These are phyloP conservation scores for Ophraella communa DNA, from an alignment of 2,888 invertebrate species.

Conservation along the genomic window DNA sequence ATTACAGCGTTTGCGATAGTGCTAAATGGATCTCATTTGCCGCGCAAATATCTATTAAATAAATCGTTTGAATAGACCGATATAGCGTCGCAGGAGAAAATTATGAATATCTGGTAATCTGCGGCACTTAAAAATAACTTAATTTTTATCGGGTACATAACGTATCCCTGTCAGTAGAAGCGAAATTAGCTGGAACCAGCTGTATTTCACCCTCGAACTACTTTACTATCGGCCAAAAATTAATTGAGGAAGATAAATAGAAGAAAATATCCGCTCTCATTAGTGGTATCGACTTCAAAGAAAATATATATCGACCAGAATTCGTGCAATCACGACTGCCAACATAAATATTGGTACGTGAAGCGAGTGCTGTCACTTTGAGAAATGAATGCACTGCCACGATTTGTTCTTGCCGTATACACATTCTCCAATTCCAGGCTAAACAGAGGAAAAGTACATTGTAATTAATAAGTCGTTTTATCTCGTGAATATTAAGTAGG, in stretches of 20 bases:
- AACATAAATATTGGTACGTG: conserved; percentile 52
- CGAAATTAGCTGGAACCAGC: conserved; percentile 46
- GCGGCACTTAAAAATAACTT: conserved; percentile 39
- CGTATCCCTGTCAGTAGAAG: conserved; percentile 47
- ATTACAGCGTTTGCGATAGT: not conserved
- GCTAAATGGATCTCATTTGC: not conserved
- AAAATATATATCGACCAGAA: conserved; percentile 44
- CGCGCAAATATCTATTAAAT: not conserved
- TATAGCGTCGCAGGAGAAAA: conserved; percentile 8
- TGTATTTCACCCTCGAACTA: conserved; percentile 45
- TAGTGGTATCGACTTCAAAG: conserved; percentile 53
- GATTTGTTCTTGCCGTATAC: conserved; percentile 50
- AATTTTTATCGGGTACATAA: conserved; percentile 33
- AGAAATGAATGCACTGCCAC: conserved; percentile 47
- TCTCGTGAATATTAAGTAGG: not conserved
- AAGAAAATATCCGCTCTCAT: conserved; percentile 53
- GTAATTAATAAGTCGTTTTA: conserved; percentile 21
- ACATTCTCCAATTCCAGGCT: conserved; percentile 49
- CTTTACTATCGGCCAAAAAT: conserved; percentile 51
- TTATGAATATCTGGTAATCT: conserved; percentile 25
- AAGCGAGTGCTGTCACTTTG: conserved; percentile 50
- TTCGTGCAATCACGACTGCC: conserved; percentile 49
- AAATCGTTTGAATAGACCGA: not conserved
- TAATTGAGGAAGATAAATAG: conserved; percentile 55
- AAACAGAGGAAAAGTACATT: conserved; percentile 43